Conservation (phyloP, 2,113 vertebrate species). For the Lota lota region DNA sequence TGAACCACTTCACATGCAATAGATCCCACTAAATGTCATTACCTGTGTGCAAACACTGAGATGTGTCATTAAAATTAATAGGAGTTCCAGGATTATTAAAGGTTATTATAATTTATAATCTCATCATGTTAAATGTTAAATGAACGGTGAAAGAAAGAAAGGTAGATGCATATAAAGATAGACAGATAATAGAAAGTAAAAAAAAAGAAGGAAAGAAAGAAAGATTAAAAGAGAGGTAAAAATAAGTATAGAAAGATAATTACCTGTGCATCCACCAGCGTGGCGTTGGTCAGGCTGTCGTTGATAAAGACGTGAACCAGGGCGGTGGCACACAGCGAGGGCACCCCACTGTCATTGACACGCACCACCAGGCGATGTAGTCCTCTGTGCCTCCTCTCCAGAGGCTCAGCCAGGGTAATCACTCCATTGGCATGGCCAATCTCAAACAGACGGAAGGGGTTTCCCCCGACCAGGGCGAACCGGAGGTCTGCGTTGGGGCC, state of each 20-base stretch:
- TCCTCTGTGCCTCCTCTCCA: constrained; percentile 89
- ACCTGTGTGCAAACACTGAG: no score
- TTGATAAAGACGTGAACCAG: constrained; percentile 95
- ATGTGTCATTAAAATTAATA: no score
- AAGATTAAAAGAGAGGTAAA: no score
- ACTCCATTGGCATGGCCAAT: constrained; percentile 88
- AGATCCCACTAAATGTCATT: no score
- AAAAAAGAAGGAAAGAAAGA: no score
- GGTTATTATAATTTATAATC: no score
- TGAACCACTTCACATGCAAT: no score
- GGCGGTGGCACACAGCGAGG: constrained; percentile 86
- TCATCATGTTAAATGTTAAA: no score
- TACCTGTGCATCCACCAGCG: constrained; percentile 89
- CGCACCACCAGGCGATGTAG: constrained; percentile 91
- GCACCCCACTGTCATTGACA: constrained; percentile 91
- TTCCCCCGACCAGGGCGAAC: constrained; percentile 88
- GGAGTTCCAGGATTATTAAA: no score
- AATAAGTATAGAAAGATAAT: not conserved
- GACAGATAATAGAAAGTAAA: no score
- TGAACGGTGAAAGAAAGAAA: no score
- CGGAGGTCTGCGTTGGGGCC: constrained; percentile 89
- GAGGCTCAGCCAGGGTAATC: constrained; percentile 89
- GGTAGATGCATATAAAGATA: no score
- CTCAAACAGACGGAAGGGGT: constrained; percentile 92
- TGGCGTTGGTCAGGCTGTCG: constrained; percentile 88